Percentiles rank a stretch among this genome's conserved stretches.
phyloP scores from a whole-genome alignment of 2,888 invertebrate genomes.

The Ditylenchus weischeri region DNA sequence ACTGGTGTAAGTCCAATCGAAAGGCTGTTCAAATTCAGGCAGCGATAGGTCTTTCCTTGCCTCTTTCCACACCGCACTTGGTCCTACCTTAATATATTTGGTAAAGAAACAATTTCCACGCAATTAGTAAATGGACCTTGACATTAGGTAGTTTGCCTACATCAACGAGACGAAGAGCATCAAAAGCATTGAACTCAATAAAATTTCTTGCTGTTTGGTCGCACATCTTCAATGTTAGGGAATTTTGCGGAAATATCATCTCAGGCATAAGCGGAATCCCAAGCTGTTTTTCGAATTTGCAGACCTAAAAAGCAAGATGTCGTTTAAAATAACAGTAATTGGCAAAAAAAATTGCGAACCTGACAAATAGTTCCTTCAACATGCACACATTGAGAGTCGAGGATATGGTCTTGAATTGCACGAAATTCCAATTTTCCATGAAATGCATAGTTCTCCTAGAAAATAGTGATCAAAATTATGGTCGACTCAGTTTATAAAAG shows the following conservation, averaged over 20 bases:
- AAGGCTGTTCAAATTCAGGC: constrained; percentile 41
- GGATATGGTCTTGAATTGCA: constrained; percentile 19
- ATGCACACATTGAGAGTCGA: constrained; percentile 18
- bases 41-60: constrained; percentile 35
- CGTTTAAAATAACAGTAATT: not conserved
- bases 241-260: constrained; percentile 94
- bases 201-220: constrained; percentile 57
- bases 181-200: constrained; percentile 83
- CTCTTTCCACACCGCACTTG: constrained; percentile 51
- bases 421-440: constrained; percentile 10
- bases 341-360: not conserved
- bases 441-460: constrained; percentile 17
- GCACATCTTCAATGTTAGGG: constrained; percentile 70
- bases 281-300: constrained; percentile 41
- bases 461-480: not conserved
- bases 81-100: constrained; percentile 39
- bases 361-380: constrained; percentile 13
- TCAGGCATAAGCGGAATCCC: constrained; percentile 70
- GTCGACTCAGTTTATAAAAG: too few relatives aligned
- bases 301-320: constrained; percentile 36
- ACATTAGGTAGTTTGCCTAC: constrained; percentile 51
- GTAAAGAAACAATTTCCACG: constrained; percentile 1
- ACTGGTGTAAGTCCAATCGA: constrained; percentile 93
- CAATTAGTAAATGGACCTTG: constrained; percentile 33
- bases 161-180: constrained; percentile 78